Conservation (phyloP, 2,113 vertebrate genomes). For the Eurystomus gularis region DNA sequence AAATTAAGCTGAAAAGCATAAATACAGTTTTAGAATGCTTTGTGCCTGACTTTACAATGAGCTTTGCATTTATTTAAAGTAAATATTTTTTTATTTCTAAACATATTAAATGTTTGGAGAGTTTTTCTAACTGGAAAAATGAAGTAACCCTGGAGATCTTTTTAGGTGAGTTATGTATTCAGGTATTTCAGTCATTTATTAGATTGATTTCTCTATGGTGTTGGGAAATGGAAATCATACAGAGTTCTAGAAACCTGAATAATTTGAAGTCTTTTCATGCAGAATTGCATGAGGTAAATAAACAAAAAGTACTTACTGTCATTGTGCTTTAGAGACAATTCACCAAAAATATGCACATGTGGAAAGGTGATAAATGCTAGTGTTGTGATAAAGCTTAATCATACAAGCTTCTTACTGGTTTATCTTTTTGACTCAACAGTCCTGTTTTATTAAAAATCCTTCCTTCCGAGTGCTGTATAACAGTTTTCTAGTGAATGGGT, state of each 20-base stretch:
- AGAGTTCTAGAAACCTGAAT: background rate
- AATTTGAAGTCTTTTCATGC: background rate
- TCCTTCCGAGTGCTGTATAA: background rate
- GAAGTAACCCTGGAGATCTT: conserved; percentile 12
- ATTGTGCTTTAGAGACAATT: background rate
- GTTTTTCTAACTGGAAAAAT: background rate
- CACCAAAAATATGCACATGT: background rate
- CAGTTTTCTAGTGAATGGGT: conserved; percentile 8
- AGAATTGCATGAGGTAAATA: background rate
- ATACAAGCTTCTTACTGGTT: background rate
- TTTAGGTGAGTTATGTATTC: background rate
- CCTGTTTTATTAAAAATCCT: background rate
- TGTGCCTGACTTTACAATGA: background rate
- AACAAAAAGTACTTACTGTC: background rate
- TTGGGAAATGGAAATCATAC: background rate
- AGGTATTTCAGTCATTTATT: background rate
- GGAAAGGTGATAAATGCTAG: background rate
- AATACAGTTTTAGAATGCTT: background rate
- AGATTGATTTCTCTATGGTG: background rate
- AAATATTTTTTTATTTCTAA: background rate
- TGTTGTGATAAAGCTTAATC: background rate
- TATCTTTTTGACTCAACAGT: background rate
- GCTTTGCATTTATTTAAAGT: background rate
- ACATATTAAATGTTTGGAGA: background rate
- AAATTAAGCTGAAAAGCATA: background rate